Evolutionary conservation across 2,113 vertebrate genomes (phyloP).

Genomic region (Cervus canadensis): DNA sequence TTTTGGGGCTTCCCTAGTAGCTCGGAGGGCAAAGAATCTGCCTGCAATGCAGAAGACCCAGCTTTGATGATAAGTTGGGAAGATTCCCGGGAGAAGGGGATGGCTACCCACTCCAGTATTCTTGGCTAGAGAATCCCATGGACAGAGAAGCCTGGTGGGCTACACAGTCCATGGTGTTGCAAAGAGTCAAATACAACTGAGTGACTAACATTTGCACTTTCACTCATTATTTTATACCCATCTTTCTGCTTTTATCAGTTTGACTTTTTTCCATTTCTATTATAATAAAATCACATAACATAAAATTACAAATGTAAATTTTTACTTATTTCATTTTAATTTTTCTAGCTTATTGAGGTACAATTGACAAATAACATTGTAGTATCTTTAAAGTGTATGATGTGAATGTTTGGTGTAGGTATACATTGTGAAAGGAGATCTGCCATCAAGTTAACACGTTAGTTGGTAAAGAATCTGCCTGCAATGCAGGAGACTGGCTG

Average conservation of each 20-base stretch:
- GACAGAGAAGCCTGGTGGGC: not conserved
- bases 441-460: not conserved
- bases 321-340: not conserved
- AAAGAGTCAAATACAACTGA: not conserved
- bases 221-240: not conserved
- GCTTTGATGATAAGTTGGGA: not conserved
- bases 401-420: not conserved
- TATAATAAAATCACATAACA: not conserved
- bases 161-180: not conserved
- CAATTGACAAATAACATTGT: not conserved
- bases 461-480: not conserved
- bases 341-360: not conserved
- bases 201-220: not conserved
- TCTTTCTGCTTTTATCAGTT: not conserved
- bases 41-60: not conserved
- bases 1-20: not conserved
- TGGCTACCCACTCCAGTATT: not conserved
- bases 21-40: not conserved
- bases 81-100: not conserved
- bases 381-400: not conserved
- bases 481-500: not conserved
- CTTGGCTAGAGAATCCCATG: not conserved
- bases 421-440: not conserved
- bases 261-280: not conserved
- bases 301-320: not conserved